Evolutionary conservation across 2,888 invertebrate species (phyloP), one percentile per base, ranked within the genome.

Genomic region (Hypsopygia costalis): DNA sequence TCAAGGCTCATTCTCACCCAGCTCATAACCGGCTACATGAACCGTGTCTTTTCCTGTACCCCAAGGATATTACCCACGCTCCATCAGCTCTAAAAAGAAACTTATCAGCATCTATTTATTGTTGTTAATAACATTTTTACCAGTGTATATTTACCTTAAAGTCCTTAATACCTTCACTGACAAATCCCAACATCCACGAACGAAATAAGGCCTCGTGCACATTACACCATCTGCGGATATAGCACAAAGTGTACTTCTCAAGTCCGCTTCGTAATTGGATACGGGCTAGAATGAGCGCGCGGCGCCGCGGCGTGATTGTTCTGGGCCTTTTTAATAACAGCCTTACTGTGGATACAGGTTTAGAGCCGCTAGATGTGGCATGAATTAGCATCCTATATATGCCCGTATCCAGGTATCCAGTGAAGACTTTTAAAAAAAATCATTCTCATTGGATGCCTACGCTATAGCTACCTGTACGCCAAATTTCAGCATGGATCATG

Each of bases 301-400:
- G 58, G 78, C 56, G 79, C 64, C 72, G 51, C 55, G 47, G 61
- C 55, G 61, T 73, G 75, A 81, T 80, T 80, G 79, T 79, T 75
- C 75, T 61, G 74, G 72, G 70, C 70, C 74, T 77, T 77, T 80
- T 79, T 80, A 79, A 81, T 80, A 80, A 78, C 73, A 77, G 60
- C 60, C 65, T 46, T 61, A 43, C 57, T 63, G 20, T 42, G 55
- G 41, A 39, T 37, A 34, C 29, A n/a, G 20, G 57, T 57, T 40
- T 4, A 7, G 1, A 3, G 7, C 0, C 0, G 0, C 53, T 56
- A 21, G 54, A 57, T 46, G 40, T 11, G 49, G 5, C 38, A 34
- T 16, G n/a, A n/a, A n/a, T n/a, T n/a, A n/a, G n/a, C n/a, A n/a
- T n/a, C n/a, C n/a, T n/a, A n/a, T n/a, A n/a, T n/a, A n/a, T n/a